Evolutionary conservation across 2,888 invertebrate genomes (phyloP).

Genomic region (Catonia carolina): DNA sequence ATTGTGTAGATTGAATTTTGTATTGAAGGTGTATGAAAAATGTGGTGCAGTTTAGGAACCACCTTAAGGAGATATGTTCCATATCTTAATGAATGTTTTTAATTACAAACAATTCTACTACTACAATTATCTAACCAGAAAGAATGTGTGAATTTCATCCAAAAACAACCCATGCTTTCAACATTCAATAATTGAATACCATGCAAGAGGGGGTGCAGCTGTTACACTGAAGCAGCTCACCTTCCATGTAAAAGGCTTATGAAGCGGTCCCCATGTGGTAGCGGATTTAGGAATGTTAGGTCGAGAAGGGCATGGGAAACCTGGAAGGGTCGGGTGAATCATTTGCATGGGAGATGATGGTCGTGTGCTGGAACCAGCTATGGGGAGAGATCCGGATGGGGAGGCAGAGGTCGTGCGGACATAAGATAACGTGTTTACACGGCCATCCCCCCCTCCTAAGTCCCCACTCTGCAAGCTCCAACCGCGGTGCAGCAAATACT

Average conservation of each 20-base stretch:
- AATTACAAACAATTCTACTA: too few species aligned
- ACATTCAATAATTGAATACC: too few species aligned
- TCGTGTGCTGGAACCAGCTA: too few species aligned
- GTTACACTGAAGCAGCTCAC: slow-evolving; percentile 43
- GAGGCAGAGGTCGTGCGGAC: slow-evolving; percentile 31
- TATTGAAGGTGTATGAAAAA: too few species aligned
- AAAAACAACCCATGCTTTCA: too few species aligned
- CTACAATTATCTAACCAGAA: too few species aligned
- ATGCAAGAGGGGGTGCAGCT: slow-evolving; percentile 20
- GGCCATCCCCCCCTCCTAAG: not conserved
- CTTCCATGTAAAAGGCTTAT: slow-evolving; percentile 58
- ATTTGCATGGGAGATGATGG: too few species aligned
- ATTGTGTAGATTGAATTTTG: too few species aligned
- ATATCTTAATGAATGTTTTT: too few species aligned
- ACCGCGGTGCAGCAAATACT: slow-evolving; percentile 45
- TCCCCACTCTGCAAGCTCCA: slow-evolving; percentile 46
- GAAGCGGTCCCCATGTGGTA: slow-evolving; percentile 57
- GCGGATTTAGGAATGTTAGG: slow-evolving; percentile 55
- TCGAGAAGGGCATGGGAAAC: slow-evolving; percentile 45
- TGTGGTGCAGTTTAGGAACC: too few species aligned
- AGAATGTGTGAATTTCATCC: too few species aligned
- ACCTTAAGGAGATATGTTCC: too few species aligned
- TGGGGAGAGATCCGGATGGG: slow-evolving; percentile 38
- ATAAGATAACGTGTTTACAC: slow-evolving; percentile 30
- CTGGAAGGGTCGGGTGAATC: slow-evolving; percentile 35